phyloP scores from a whole-genome alignment of 64 coral and sea anemone genomes.

The Anthopleura sola region DNA sequence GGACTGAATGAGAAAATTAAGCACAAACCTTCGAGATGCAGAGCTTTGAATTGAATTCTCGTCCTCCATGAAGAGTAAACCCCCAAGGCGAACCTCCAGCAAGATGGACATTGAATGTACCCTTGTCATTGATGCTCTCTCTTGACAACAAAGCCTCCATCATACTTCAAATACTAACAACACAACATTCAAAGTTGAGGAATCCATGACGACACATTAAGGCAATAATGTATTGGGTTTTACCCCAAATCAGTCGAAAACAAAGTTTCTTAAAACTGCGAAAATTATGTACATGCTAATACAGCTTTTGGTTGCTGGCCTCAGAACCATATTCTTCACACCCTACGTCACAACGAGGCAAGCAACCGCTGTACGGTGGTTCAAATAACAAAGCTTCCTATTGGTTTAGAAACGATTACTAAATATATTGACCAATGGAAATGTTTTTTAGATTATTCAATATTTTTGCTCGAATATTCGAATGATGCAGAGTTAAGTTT shows the following conservation, averaged over 20 bases:
- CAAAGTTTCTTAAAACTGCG: slow-evolving; percentile 53
- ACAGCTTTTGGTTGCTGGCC: slow-evolving; percentile 47
- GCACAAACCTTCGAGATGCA: slow-evolving; percentile 74
- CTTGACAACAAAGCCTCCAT: slow-evolving; percentile 49
- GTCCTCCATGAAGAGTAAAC: slow-evolving; percentile 84
- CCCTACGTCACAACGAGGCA: slow-evolving; percentile 74
- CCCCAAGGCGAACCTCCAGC: slow-evolving; percentile 85
- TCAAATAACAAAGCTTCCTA: slow-evolving; percentile 25
- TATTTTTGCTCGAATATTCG: slow-evolving; percentile 13
- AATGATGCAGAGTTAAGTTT: background rate
- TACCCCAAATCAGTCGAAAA: slow-evolving; percentile 25
- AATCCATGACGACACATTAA: slow-evolving; percentile 6
- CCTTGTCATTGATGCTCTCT: slow-evolving; percentile 17
- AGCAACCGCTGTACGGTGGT: slow-evolving; percentile 47
- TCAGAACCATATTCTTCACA: slow-evolving; percentile 47
- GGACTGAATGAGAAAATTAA: background rate
- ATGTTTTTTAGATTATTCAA: slow-evolving; percentile 7
- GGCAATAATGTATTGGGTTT: slow-evolving; percentile 1
- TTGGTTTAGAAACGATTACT: background rate
- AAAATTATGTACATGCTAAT: slow-evolving; percentile 72
- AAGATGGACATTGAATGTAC: slow-evolving; percentile 69
- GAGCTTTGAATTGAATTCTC: slow-evolving; percentile 83
- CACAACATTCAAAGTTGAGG: background rate
- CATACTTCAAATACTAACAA: slow-evolving; percentile 11
- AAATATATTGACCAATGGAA: slow-evolving; percentile 28